Evolutionary conservation across 2,888 invertebrate genomes (phyloP).

Genomic region (Rhingia rostrata): DNA sequence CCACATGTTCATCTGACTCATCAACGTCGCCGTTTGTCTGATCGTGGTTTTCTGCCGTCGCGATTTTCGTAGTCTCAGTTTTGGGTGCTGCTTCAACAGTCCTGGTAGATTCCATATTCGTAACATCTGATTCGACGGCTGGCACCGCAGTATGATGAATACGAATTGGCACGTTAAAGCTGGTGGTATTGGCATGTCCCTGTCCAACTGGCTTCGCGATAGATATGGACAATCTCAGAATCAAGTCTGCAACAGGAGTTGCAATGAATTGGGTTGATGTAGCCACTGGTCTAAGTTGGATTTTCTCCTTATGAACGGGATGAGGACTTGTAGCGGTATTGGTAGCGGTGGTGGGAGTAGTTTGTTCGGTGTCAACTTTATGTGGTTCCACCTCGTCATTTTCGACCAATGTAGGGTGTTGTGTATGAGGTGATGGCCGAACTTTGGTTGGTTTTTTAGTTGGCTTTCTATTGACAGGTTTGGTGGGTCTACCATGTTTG

Average conservation of each 20-base stretch:
- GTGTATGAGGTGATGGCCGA: background rate
- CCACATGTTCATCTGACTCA: slow-evolving; percentile 2
- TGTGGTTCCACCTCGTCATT: background rate
- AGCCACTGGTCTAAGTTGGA: slow-evolving; percentile 78
- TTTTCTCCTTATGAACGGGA: slow-evolving; percentile 73
- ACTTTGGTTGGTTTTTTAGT: background rate
- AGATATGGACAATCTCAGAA: slow-evolving; percentile 80
- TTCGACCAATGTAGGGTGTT: background rate
- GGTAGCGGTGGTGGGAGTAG: slow-evolving; percentile 1
- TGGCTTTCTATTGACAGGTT: background rate
- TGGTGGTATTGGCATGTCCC: slow-evolving; percentile 4
- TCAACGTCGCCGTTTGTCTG: background rate
- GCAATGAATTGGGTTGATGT: slow-evolving; percentile 79
- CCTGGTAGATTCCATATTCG: background rate
- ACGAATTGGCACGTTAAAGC: slow-evolving; percentile 45
- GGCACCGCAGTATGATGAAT: background rate
- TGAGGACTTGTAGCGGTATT: background rate
- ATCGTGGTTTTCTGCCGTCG: background rate
- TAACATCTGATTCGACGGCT: background rate
- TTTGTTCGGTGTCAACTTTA: background rate
- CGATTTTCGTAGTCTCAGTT: background rate
- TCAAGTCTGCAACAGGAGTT: slow-evolving; percentile 80
- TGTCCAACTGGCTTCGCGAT: slow-evolving; percentile 77
- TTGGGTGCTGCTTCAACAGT: background rate
- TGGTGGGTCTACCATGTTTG: background rate